Percentiles rank a stretch among this genome's conserved stretches.
Evolutionary conservation across 1,140 invertebrate genomes (phyloP).

Genomic region (Bemisia tabaci): DNA sequence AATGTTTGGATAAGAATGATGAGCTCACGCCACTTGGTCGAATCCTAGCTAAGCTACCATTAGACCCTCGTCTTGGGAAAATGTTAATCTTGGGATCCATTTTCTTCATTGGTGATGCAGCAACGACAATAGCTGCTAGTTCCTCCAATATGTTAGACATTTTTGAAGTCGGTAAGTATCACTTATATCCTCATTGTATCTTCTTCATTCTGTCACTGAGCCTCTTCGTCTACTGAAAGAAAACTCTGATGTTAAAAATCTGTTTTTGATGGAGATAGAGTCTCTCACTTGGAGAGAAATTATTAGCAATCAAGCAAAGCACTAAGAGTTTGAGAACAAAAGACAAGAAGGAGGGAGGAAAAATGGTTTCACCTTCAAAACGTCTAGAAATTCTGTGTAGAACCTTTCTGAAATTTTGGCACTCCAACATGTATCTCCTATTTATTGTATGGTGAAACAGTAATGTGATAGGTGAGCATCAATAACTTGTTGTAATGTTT

Average conservation of each 20-base stretch:
- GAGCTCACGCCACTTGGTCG: slow-evolving; percentile 78
- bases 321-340: too few relatives aligned
- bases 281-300: too few relatives aligned
- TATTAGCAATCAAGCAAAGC: too few relatives aligned
- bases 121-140: slow-evolving; percentile 88
- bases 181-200: too few relatives aligned
- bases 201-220: too few relatives aligned
- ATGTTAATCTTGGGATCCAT: slow-evolving; percentile 86
- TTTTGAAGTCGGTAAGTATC: slow-evolving; percentile 13
- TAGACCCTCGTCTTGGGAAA: slow-evolving; percentile 85
- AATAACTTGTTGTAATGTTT: too few relatives aligned
- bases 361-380: not conserved
- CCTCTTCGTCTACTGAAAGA: too few relatives aligned
- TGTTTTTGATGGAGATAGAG: too few relatives aligned
- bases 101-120: slow-evolving; percentile 72
- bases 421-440: not conserved
- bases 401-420: not conserved
- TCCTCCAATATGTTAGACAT: slow-evolving; percentile 42
- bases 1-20: slow-evolving; percentile 70
- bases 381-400: not conserved
- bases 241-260: too few relatives aligned
- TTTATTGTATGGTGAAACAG: slow-evolving; percentile 2
- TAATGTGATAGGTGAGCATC: too few relatives aligned
- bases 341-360: too few relatives aligned
- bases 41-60: slow-evolving; percentile 81